Conservation (phyloP, 2,113 vertebrate genomes). For the Phrynosoma platyrhinos region DNA sequence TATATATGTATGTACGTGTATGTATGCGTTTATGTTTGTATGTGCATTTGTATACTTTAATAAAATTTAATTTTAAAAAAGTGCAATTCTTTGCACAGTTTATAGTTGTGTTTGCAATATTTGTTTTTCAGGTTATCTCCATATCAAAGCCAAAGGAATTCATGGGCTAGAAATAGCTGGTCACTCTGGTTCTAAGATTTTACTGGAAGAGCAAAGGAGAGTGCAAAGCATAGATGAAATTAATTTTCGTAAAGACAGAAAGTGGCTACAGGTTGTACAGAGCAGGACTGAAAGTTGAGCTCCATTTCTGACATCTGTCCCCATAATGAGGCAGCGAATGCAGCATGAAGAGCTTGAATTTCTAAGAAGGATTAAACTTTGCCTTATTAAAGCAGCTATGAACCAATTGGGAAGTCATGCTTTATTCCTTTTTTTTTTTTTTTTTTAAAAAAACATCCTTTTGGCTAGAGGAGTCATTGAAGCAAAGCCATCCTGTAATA, state of each 20-base stretch:
- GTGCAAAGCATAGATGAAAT: not conserved
- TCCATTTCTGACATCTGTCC: constrained; percentile 11
- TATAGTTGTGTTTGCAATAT: too few relatives aligned
- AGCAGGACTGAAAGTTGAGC: not conserved
- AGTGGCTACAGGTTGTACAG: not conserved
- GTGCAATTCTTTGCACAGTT: too few relatives aligned
- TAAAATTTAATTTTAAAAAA: too few relatives aligned
- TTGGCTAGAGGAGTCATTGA: constrained; percentile 52
- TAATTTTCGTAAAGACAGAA: not conserved
- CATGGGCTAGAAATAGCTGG: not conserved
- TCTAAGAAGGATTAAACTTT: constrained; percentile 22
- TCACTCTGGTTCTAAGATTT: not conserved
- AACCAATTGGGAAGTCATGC: constrained; percentile 26
- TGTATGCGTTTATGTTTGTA: too few relatives aligned
- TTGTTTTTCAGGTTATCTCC: too few relatives aligned
- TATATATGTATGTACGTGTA: too few relatives aligned
- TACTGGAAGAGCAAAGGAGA: not conserved
- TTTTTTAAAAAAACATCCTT: constrained; percentile 9
- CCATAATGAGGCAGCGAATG: not conserved
- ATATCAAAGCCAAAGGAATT: not conserved
- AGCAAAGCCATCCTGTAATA: constrained; percentile 33
- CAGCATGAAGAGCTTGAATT: not conserved
- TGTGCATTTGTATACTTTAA: too few relatives aligned
- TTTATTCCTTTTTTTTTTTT: not conserved
- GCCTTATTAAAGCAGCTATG: constrained; percentile 34